These are phyloP conservation scores for Amaurobius ferox DNA, from an alignment of 2,888 invertebrate genomes.

Conservation along the genomic window DNA sequence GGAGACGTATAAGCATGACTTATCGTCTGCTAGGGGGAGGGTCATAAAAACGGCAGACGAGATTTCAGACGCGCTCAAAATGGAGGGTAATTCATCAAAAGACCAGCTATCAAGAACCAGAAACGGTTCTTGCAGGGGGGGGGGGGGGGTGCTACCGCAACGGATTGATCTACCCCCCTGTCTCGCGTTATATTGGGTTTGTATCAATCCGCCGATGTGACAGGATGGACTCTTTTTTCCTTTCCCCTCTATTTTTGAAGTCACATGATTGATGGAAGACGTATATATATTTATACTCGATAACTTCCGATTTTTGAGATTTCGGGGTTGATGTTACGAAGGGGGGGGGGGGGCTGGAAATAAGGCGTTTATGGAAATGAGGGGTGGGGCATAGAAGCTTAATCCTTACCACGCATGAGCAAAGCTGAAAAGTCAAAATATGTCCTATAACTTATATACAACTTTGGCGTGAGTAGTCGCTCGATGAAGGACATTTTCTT, in stretches of 20 bases:
- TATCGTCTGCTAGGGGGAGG: constrained; percentile 14
- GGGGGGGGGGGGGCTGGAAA: constrained; percentile 4
- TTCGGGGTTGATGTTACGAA: not conserved
- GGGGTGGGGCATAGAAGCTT: not conserved
- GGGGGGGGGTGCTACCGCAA: constrained; percentile 48
- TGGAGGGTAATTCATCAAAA: constrained; percentile 69
- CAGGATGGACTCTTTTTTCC: constrained; percentile 53
- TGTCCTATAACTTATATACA: too few species aligned
- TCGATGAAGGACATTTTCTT: too few species aligned
- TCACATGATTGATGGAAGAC: constrained; percentile 52
- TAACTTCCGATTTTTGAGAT: constrained; percentile 57
- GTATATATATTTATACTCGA: constrained; percentile 64
- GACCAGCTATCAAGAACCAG: constrained; percentile 46
- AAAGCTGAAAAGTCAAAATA: too few species aligned
- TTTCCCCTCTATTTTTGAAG: constrained; percentile 19
- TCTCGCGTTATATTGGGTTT: constrained; percentile 59
- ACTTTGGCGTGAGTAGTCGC: too few species aligned
- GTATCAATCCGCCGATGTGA: constrained; percentile 61
- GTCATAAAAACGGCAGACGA: constrained; percentile 62
- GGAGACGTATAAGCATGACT: constrained; percentile 21
- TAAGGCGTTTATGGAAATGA: constrained; percentile 62
- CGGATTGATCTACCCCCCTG: constrained; percentile 47
- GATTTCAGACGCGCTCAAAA: constrained; percentile 67
- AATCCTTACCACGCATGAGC: not conserved
- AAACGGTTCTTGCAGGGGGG: constrained; percentile 41